These are phyloP conservation scores for Daboia siamensis DNA, from an alignment of 2,113 vertebrate species.

Conservation along the genomic window DNA sequence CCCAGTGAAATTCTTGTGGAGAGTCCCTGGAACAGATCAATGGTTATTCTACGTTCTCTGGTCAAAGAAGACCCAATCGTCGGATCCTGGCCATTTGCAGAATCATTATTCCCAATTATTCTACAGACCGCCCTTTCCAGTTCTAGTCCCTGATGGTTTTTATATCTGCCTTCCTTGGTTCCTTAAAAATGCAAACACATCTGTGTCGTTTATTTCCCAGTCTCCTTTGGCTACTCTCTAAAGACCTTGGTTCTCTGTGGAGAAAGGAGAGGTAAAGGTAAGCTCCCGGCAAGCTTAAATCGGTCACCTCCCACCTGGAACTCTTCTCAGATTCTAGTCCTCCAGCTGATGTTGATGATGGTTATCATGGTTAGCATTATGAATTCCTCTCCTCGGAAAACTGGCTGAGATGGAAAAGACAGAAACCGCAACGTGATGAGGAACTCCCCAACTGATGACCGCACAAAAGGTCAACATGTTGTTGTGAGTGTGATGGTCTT, in stretches of 20 bases:
- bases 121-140: too few species aligned
- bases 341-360: background rate
- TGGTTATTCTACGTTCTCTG: background rate
- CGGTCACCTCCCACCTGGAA: background rate
- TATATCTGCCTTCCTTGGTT: background rate
- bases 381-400: background rate
- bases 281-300: background rate
- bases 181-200: background rate
- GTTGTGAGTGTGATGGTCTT: background rate
- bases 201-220: background rate
- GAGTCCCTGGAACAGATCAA: background rate
- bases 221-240: background rate
- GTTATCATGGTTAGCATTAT: background rate
- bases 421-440: rapidly evolving
- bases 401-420: background rate
- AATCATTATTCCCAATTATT: background rate
- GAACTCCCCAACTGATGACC: background rate
- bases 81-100: background rate
- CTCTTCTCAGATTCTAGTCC: background rate
- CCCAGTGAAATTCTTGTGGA: background rate
- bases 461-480: background rate
- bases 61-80: background rate
- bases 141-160: background rate
- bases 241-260: background rate
- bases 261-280: background rate